These are phyloP conservation scores for Melanargia galathea DNA, from an alignment of 2,888 invertebrate species.

Conservation along the genomic window DNA sequence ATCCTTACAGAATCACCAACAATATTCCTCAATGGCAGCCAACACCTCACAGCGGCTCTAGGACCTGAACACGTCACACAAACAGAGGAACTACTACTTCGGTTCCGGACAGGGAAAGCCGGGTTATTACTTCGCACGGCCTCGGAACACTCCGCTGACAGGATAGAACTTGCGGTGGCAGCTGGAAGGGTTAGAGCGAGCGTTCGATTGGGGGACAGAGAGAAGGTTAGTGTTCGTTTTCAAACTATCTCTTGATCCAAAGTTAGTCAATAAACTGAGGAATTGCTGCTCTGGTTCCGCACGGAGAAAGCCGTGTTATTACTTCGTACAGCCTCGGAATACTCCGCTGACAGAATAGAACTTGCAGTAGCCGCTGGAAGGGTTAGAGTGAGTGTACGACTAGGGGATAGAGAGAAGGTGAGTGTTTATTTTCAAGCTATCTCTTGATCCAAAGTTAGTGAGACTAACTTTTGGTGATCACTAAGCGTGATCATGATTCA, in stretches of 20 bases:
- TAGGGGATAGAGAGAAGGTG: conserved; percentile 93
- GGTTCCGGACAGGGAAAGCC: conserved; percentile 92
- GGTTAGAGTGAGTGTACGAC: conserved; percentile 89
- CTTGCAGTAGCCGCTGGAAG: conserved; percentile 92
- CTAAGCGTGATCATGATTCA: too few relatives aligned
- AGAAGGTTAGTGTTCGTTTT: conserved; percentile 84
- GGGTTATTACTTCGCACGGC: conserved; percentile 90
- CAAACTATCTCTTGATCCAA: not conserved
- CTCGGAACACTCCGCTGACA: conserved; percentile 89
- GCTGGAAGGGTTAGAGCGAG: conserved; percentile 92
- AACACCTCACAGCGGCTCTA: conserved; percentile 90
- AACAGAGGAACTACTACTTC: conserved; percentile 93
- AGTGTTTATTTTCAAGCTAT: too few relatives aligned
- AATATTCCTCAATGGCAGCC: conserved; percentile 93
- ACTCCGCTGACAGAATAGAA: conserved; percentile 91
- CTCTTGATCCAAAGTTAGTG: not conserved
- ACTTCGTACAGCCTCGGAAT: conserved; percentile 89
- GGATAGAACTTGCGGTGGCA: conserved; percentile 92
- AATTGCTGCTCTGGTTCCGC: conserved; percentile 91
- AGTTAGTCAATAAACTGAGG: too few relatives aligned
- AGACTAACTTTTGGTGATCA: too few relatives aligned
- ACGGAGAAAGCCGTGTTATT: conserved; percentile 90
- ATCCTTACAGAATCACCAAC: conserved; percentile 89
- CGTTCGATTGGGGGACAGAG: conserved; percentile 90
- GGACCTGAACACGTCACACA: conserved; percentile 91